These are phyloP conservation scores for Eupleurogrammus muticus DNA, from an alignment of 2,797 vertebrate genomes.

Conservation along the genomic window DNA sequence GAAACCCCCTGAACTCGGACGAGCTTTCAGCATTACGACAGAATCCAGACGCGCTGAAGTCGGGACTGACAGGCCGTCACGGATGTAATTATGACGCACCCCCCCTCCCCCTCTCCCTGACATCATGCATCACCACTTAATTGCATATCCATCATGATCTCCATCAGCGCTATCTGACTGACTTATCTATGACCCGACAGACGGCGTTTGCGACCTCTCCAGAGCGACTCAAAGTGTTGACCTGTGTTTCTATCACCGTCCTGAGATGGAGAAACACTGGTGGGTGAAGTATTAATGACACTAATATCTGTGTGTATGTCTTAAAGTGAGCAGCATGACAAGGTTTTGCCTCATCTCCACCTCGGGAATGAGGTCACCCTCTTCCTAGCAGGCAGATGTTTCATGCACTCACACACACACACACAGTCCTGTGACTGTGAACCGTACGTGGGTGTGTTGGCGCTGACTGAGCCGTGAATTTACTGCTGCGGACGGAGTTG, in stretches of 20 bases:
- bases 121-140: constrained; percentile 14
- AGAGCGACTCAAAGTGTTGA: neutral
- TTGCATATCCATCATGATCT: constrained; percentile 16
- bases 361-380: constrained; percentile 20
- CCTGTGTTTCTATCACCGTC: neutral
- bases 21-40: constrained; percentile 1
- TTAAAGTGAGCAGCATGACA: neutral
- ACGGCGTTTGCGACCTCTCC: neutral
- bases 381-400: constrained; percentile 34
- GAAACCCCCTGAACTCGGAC: neutral
- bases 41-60: constrained; percentile 20
- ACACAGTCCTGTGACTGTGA: constrained; percentile 19
- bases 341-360: constrained; percentile 5
- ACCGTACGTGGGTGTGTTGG: constrained; percentile 46
- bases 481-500: constrained; percentile 29
- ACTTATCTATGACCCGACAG: constrained; percentile 26
- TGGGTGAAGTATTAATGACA: neutral
- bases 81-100: constrained; percentile 1
- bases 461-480: constrained; percentile 41
- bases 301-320: neutral
- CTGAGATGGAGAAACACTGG: constrained; percentile 1
- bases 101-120: constrained; percentile 26
- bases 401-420: constrained; percentile 33
- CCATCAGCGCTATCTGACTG: constrained; percentile 17
- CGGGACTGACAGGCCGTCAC: neutral